These are phyloP conservation scores for Eupithecia abbreviata DNA, from an alignment of 2,888 invertebrate genomes.

Conservation along the genomic window DNA sequence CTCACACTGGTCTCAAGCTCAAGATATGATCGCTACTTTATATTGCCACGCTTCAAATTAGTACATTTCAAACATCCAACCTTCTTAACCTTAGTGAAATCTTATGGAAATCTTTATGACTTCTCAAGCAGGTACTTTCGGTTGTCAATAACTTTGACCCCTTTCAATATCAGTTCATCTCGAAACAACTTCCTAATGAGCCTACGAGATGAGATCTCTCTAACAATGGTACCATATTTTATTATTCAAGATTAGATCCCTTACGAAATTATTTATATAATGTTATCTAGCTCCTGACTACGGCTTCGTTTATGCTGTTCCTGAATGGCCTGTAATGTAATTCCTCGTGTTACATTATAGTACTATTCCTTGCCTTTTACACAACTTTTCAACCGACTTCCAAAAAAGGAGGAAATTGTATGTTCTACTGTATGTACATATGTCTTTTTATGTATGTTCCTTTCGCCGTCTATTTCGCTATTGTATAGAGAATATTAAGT, in stretches of 20 bases:
- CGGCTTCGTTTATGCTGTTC: not conserved
- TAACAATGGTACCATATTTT: conserved; percentile 19
- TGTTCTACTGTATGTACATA: too few species aligned
- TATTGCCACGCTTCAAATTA: not conserved
- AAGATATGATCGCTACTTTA: not conserved
- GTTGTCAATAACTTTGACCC: conserved; percentile 22
- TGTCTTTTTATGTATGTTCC: too few species aligned
- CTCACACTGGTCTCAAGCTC: too few species aligned
- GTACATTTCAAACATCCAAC: not conserved
- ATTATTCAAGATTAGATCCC: conserved; percentile 55
- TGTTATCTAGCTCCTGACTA: not conserved
- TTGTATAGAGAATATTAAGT: too few species aligned
- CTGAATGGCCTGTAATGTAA: not conserved
- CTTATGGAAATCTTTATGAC: not conserved
- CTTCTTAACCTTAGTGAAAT: not conserved
- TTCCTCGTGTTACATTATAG: too few species aligned
- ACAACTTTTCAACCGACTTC: too few species aligned
- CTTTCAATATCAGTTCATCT: conserved; percentile 22
- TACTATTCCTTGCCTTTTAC: too few species aligned
- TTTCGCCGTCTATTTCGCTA: too few species aligned
- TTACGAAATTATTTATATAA: conserved; percentile 54
- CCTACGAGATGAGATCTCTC: conserved; percentile 23
- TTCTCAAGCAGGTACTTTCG: not conserved
- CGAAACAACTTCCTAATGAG: conserved; percentile 27
- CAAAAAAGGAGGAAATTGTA: too few species aligned